These are phyloP conservation scores for Myotis lucifugus DNA, from an alignment of 2,113 vertebrate genomes.

Conservation along the genomic window DNA sequence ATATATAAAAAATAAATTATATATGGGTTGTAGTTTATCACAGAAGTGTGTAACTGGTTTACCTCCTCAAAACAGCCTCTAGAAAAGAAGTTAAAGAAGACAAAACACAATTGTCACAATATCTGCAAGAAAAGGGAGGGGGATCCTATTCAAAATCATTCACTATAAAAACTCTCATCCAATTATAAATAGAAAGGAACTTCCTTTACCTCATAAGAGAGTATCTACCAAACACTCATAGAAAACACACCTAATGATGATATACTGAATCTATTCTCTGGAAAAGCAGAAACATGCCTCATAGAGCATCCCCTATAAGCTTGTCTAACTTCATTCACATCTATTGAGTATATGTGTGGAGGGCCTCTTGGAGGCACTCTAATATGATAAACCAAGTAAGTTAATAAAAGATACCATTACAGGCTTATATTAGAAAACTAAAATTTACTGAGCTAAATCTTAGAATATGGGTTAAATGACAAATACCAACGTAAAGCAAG, in stretches of 20 bases:
- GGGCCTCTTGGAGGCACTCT: neutral
- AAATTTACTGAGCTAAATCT: neutral
- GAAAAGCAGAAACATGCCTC: neutral
- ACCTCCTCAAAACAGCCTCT: neutral
- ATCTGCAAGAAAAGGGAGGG: neutral
- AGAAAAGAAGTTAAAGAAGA: neutral
- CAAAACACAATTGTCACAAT: neutral
- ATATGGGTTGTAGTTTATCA: neutral
- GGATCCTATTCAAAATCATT: neutral
- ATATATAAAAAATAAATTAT: neutral
- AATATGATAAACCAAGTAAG: neutral
- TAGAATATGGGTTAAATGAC: neutral
- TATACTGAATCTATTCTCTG: neutral
- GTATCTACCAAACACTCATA: neutral
- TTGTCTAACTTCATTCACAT: neutral
- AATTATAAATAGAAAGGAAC: neutral
- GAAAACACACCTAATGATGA: neutral
- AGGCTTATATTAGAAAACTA: neutral
- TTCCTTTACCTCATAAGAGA: neutral
- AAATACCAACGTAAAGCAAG: neutral
- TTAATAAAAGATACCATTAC: neutral
- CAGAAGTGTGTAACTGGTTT: neutral
- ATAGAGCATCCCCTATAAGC: neutral
- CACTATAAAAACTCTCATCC: neutral
- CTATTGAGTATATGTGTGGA: neutral